Conservation (phyloP, 2,797 vertebrate genomes). For the Enteromius paludinosus region DNA sequence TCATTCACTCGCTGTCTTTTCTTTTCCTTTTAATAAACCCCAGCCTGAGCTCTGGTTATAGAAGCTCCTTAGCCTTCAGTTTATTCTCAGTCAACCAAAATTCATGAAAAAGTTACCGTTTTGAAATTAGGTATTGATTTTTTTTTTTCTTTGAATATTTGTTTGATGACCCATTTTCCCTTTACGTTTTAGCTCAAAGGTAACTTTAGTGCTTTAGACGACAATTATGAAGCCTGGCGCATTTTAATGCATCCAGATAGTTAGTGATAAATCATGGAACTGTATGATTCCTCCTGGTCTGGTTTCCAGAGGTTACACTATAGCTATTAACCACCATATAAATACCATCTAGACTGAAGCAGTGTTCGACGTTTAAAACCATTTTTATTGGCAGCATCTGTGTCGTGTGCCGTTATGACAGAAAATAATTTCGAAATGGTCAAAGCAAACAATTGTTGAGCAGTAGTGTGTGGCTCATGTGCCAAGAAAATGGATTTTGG, state of each 20-base stretch:
- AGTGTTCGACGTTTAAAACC: neutral
- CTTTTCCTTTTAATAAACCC: slow-evolving; percentile 32
- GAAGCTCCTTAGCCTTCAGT: slow-evolving; percentile 12
- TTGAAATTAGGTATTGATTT: slow-evolving; percentile 50
- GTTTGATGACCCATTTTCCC: neutral
- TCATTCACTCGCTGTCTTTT: neutral
- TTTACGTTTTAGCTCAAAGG: neutral
- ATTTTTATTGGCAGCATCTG: neutral
- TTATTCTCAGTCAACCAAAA: slow-evolving; percentile 46
- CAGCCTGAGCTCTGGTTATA: slow-evolving; percentile 9
- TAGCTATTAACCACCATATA: neutral
- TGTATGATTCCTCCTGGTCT: neutral
- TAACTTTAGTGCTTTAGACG: neutral
- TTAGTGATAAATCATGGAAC: slow-evolving; percentile 2
- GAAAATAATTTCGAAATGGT: neutral
- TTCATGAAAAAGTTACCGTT: neutral
- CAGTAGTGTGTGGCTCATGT: neutral
- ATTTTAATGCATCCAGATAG: neutral
- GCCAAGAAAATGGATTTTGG: neutral
- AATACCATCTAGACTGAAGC: neutral
- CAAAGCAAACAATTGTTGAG: neutral
- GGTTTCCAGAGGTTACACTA: neutral
- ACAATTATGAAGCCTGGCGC: neutral
- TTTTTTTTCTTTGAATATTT: slow-evolving; percentile 18
- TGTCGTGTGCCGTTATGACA: too few relatives aligned